phyloP scores from a whole-genome alignment of 2,888 invertebrate species.

The Sphaerophoria rueppellii region DNA sequence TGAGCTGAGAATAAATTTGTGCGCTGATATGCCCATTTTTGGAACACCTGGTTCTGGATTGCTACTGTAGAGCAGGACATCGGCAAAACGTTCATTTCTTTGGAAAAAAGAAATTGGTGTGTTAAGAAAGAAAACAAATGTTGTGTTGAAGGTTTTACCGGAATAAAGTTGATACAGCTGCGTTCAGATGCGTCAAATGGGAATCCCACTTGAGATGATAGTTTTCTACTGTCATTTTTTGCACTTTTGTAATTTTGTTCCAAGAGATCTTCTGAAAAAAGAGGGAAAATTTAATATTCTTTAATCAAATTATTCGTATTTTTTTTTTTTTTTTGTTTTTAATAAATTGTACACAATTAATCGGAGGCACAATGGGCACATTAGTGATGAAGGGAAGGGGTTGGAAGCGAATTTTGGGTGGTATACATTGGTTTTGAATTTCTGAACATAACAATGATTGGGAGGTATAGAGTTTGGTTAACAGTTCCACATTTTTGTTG shows the following conservation, averaged over 20 bases:
- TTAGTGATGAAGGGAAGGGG: too few relatives aligned
- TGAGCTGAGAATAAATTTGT: slow-evolving; percentile 92
- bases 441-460: too few relatives aligned
- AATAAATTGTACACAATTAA: too few relatives aligned
- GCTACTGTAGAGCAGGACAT: slow-evolving; percentile 89
- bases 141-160: slow-evolving; percentile 76
- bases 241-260: too few relatives aligned
- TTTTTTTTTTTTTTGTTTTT: too few relatives aligned
- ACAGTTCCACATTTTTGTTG: too few relatives aligned
- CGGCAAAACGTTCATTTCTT: slow-evolving; percentile 91
- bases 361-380: too few relatives aligned
- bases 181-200: slow-evolving; percentile 91
- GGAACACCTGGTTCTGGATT: slow-evolving; percentile 83
- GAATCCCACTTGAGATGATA: slow-evolving; percentile 96
- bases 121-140: not conserved
- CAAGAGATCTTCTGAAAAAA: slow-evolving; percentile 1
- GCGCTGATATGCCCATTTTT: slow-evolving; percentile 91
- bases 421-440: too few relatives aligned
- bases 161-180: slow-evolving; percentile 89
- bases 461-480: too few relatives aligned
- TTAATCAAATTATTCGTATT: too few relatives aligned
- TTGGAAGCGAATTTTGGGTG: too few relatives aligned
- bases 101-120: slow-evolving; percentile 64
- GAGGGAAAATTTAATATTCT: not conserved
- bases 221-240: slow-evolving; percentile 86